Evolutionary conservation across 2,113 vertebrate species (phyloP), one percentile per base, ranked within the genome.

Genomic region (Leucoraja erinaceus): DNA sequence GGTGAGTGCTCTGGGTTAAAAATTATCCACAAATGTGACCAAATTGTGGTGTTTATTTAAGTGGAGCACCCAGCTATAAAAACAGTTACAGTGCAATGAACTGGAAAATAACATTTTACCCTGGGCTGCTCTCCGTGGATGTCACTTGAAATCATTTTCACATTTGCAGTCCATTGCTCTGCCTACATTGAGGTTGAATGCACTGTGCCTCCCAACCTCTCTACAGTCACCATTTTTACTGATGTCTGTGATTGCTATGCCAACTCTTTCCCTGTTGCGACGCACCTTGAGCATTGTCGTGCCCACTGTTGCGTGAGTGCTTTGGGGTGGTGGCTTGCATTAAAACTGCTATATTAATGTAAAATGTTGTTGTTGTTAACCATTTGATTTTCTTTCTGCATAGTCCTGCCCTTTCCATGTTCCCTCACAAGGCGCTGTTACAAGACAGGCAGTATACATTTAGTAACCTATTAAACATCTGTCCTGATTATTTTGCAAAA

Each of bases 91-190:
- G 90, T 47, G 90, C 90, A 91, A 38, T 91, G 90, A 91, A 91
- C 90, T 72, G 66, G 90, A 91, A 91, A 91, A 91, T 91, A 72
- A 91, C 90, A 91, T 91, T 91, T 91, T 74, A 91, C 90, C 90
- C 90, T 72, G 90, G 88, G 90, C 90, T 74, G 90, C 90, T 91
- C 68, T 72, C 90, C 54, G 33, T 25, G 33, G 90, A 47, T 91
- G 90, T 91, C 90, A 54, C 90, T 47, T 74, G 90, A 72, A 91
- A 91, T 72, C 33, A 91, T 70, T 91, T 91, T 91, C 63, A 70
- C 33, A 28, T 91, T 74, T 91, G 90, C 66, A 91, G 90, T 54
- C 66, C 68, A 47, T 91, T 72, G 66, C 90, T 54, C 90, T 12
- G 38, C 6, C 90, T 91, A 31, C 4, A 20, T 63, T 33, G 78